Base-by-base conservation (phyloP, 2,888 invertebrate genomes). In the Acronicta leporina region DNA sequence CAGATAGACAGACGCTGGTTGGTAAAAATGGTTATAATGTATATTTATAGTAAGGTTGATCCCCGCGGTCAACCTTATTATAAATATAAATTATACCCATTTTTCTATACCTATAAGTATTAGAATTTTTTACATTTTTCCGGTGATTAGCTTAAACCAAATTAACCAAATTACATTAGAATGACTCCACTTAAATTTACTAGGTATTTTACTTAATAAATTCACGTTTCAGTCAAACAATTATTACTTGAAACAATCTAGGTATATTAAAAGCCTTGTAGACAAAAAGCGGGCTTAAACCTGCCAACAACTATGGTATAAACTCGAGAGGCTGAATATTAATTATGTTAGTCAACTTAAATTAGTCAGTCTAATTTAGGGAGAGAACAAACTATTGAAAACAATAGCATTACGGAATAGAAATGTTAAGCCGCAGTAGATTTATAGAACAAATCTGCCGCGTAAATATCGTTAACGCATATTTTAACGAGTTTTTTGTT, bases 311-410 rank as follows among this genome's bases (percentile, higher is more conserved):
- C 49, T 57, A 60, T 46, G 35, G 64, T 64, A 70, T 67, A 57
- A 62, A 62, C 61, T 66, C 46, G 58, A 64, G 63, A 61, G 68
- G 50, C 52, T 68, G 63, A 73, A 73, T 73, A 73, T 73, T 73
- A 73, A 73, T 71, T 68, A 68, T 53, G 47, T 73, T 64, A 62
- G 63, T 73, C 63, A 71, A 73, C 61, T 62, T 60, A 48, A 63
- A 52, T 70, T 57, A 68, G 35, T 51, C 43, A 55, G 45, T 52
- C 25, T n/a, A 45, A 68, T 70, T 69, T 49, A 55, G 59, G 52
- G 57, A 38, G 33, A 33, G 20, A 60, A 68, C 68, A 62, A 68
- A 73, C 63, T 62, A 58, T 35, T 45, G 25, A 45, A 42, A 55
- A 63, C 70, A 46, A 11, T 73, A 48, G 63, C 67, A 64, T 73